Evolutionary conservation across 1,140 invertebrate genomes (phyloP).

Genomic region (Neotoxoptera formosana): DNA sequence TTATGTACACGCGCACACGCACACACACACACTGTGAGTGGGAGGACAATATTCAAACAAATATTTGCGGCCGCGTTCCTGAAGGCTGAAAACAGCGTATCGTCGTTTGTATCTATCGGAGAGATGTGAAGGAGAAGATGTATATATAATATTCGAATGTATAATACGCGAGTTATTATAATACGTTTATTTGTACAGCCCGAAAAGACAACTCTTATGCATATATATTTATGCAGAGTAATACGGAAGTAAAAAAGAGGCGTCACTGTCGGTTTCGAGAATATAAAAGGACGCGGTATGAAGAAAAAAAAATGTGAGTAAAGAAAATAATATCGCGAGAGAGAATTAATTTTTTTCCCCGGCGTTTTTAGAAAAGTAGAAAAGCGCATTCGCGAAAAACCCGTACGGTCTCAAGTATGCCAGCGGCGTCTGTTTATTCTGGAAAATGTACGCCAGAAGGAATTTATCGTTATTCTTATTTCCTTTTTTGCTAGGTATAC

Average conservation of each 20-base stretch:
- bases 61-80: not conserved
- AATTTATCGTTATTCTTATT: constrained; percentile 18
- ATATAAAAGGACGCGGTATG: not conserved
- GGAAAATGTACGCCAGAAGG: not conserved
- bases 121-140: no score
- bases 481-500: not conserved
- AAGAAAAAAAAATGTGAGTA: not conserved
- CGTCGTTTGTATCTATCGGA: not conserved
- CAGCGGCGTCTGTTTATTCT: not conserved
- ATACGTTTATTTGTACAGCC: not conserved
- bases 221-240: not conserved
- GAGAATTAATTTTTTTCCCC: constrained; percentile 32
- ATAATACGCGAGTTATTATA: not conserved
- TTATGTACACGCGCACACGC: not conserved
- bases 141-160: not conserved
- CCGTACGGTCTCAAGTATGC: not conserved
- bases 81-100: not conserved
- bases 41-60: not conserved
- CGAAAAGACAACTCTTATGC: not conserved
- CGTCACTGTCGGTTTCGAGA: not conserved
- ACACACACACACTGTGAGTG: not conserved
- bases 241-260: not conserved
- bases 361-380: not conserved
- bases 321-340: not conserved
- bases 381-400: not conserved